Evolutionary conservation across 1,140 invertebrate species (phyloP), one percentile per base, ranked within the genome.

Genomic region (Chlorops oryzae): DNA sequence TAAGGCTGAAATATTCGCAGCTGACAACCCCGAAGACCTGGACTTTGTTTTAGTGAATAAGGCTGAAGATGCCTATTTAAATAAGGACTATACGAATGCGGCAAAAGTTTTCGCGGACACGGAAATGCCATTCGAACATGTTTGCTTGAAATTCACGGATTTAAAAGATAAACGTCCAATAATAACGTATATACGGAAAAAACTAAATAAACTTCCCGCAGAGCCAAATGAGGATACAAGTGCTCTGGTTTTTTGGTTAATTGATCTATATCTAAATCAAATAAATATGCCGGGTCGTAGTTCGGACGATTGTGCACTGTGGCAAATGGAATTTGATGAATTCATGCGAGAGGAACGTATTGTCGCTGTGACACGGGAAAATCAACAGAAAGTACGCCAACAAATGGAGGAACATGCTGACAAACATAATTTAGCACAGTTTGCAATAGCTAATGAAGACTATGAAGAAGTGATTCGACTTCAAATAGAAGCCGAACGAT

Each of bases 351-450:
- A 81, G 43, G 75, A 81, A 3, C 78, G 82, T 69, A 83, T 89
- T 2, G 72, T 81, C 47, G 81, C 85, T 50, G 88, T 85, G 66
- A 80, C 91, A 27, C 81, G 78, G 46, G 81, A 84, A 53, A 90
- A 96, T 66, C 83, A 86, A 51, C 80, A 79, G 13, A 84, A 86
- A 0, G 84, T 97, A 35, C 95, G 94, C 59, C 85, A 92, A 59
- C 67, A 98, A 28, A 88, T 98, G 70, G 82, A 88, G 0, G 92
- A 90, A 62, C 94, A 98, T 66, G 94, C 93, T 0, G 92, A 97
- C 74, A 87, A 91, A 50, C 82, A 87, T 44, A 93, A 93, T 71
- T 68, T 95, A 13, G 84, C 94, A 20, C 84, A 86, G 66, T 79
- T 96, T 50, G 91, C 92, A 2, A 81, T 87, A 23, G 56, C 59